Conservation (phyloP, 1,140 invertebrate genomes). For the Chrysoperla carnea region DNA sequence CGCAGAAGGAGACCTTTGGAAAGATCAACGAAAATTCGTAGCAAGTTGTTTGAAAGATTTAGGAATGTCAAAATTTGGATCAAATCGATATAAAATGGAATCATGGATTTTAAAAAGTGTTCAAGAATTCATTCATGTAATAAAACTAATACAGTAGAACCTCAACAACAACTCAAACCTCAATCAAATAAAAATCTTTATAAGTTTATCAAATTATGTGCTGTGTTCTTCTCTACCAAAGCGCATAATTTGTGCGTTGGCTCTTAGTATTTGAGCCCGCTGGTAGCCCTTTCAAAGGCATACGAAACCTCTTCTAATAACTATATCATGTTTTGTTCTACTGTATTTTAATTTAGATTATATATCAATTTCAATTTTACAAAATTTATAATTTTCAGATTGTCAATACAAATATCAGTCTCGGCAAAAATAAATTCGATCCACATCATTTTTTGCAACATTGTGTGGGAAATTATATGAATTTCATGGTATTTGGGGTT, state of each 20-base stretch:
- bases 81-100: slow-evolving; percentile 42
- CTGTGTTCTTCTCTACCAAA: no score
- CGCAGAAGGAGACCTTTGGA: slow-evolving; percentile 65
- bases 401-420: no score
- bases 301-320: no score
- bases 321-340: no score
- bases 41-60: slow-evolving; percentile 51
- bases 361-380: no score
- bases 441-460: slow-evolving; percentile 36
- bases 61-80: slow-evolving; percentile 50
- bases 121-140: slow-evolving; percentile 38
- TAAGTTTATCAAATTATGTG: no score
- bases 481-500: slow-evolving; percentile 56
- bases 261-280: no score
- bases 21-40: slow-evolving; percentile 61
- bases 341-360: no score
- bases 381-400: no score
- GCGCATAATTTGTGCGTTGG: no score
- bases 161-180: slow-evolving; percentile 3
- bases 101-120: slow-evolving; percentile 42
- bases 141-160: no score
- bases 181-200: slow-evolving; percentile 2
- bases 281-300: no score
- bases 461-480: slow-evolving; percentile 57
- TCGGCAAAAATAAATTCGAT: slow-evolving; percentile 16